A percentile compares a stretch with the other conserved stretches of the same genome.
Evolutionary conservation across 2,888 invertebrate genomes (phyloP).

Genomic region (Tineola bisselliella): DNA sequence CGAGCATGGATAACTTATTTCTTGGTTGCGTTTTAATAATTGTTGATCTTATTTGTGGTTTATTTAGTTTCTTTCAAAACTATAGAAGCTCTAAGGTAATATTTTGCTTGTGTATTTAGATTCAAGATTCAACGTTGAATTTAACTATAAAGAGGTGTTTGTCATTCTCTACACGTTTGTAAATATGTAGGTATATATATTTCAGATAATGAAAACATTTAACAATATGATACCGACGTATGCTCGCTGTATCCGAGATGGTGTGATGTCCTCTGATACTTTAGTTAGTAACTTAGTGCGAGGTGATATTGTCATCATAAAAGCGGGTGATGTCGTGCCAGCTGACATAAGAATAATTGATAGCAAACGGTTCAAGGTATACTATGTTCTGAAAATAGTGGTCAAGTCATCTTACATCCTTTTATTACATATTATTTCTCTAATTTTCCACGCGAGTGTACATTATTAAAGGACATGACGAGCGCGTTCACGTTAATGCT

Average conservation of each 20-base stretch:
- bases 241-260: slow-evolving; percentile 89
- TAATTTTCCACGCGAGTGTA: too few species aligned
- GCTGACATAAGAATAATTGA: slow-evolving; percentile 96
- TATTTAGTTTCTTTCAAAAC: slow-evolving; percentile 98
- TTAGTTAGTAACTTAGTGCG: slow-evolving; percentile 90
- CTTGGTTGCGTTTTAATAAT: slow-evolving; percentile 92
- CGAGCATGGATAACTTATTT: slow-evolving; percentile 93
- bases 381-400: too few species aligned
- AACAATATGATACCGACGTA: slow-evolving; percentile 95
- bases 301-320: slow-evolving; percentile 88
- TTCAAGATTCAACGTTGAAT: too few species aligned
- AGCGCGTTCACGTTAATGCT: too few species aligned
- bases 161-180: too few species aligned
- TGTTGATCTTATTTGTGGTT: slow-evolving; percentile 95
- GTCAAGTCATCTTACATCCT: too few species aligned
- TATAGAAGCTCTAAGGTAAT: slow-evolving; percentile 85
- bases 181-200: too few species aligned
- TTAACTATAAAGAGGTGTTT: too few species aligned
- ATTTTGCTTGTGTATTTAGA: too few species aligned
- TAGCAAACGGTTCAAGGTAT: slow-evolving; percentile 86
- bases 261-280: slow-evolving; percentile 78
- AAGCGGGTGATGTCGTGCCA: slow-evolving; percentile 96
- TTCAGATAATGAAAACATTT: slow-evolving; percentile 96
- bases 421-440: too few species aligned
- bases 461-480: too few species aligned